Percentiles rank a stretch among this genome's conserved stretches.
These are phyloP conservation scores for Gobiocypris rarus DNA, from an alignment of 2,113 vertebrate genomes.

Conservation along the genomic window DNA sequence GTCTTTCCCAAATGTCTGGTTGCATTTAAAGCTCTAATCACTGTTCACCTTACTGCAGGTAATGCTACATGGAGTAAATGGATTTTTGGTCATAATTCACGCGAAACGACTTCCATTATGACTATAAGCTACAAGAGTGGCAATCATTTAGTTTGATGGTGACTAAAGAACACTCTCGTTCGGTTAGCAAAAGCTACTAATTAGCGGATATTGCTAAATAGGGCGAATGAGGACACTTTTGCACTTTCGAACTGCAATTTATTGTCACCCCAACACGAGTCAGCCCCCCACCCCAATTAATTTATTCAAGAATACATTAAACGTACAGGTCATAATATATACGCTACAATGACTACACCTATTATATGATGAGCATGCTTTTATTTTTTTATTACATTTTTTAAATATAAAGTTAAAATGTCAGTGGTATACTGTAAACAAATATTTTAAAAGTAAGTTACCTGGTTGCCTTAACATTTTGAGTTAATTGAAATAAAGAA, in stretches of 20 bases:
- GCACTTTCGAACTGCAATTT: neutral
- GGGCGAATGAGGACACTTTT: neutral
- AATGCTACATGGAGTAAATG: neutral
- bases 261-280: neutral
- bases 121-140: neutral
- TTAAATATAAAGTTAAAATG: no score
- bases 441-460: no score
- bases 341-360: no score
- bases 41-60: neutral
- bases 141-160: neutral
- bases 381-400: no score
- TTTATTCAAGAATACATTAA: no score
- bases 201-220: neutral
- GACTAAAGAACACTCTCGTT: neutral
- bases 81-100: neutral
- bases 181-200: neutral
- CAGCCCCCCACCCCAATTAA: no score
- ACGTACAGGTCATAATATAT: no score
- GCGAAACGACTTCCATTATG: neutral
- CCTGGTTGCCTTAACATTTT: no score
- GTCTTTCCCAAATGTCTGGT: neutral
- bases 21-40: constrained; percentile 8
- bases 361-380: no score
- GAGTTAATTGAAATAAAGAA: no score
- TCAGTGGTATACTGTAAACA: no score